Conservation (phyloP, 2,113 vertebrate species). For the Loxodonta africana region DNA sequence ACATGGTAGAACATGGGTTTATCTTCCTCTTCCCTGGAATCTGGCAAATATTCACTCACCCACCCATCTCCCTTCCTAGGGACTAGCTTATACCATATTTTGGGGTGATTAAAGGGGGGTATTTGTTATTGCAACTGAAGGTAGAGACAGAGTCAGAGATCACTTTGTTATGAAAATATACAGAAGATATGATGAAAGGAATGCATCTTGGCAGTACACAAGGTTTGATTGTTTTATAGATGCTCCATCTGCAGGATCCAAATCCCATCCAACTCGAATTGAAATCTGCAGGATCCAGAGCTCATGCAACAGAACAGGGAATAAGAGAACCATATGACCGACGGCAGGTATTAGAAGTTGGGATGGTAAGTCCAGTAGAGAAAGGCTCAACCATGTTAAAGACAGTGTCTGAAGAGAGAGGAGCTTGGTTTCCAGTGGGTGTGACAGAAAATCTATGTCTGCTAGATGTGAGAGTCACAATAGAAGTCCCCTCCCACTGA, state of each 20-base stretch:
- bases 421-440: neutral
- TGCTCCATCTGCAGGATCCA: neutral
- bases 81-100: neutral
- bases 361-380: neutral
- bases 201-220: neutral
- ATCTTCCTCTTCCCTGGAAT: neutral
- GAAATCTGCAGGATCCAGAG: neutral
- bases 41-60: neutral
- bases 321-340: neutral
- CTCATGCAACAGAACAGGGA: neutral
- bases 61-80: neutral
- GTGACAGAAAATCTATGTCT: neutral
- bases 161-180: neutral
- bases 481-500: neutral
- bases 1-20: neutral
- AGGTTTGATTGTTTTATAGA: neutral
- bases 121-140: neutral
- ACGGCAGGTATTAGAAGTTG: neutral
- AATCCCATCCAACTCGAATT: neutral
- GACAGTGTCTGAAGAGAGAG: neutral
- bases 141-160: neutral
- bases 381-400: neutral
- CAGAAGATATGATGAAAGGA: neutral
- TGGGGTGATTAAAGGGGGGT: neutral
- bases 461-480: neutral